Percentiles rank a stretch among this genome's conserved stretches.
phyloP scores from a whole-genome alignment of 2,797 vertebrate genomes.

The Eulemur coronatus region DNA sequence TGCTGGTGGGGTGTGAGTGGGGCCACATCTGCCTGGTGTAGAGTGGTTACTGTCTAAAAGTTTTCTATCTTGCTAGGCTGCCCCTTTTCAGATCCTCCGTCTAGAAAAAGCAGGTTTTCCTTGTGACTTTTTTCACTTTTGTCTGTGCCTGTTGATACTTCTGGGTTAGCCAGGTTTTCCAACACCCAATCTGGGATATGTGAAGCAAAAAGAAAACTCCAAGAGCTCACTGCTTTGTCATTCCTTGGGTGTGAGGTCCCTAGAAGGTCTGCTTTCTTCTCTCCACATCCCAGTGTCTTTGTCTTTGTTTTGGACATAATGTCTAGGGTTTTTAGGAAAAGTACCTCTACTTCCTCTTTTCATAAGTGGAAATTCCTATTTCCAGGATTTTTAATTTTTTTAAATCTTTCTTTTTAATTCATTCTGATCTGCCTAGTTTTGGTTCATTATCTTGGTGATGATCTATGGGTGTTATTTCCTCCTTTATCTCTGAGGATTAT shows the following conservation, averaged over 20 bases:
- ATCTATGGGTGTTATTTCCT: neutral
- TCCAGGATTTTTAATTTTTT: neutral
- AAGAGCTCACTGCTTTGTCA: neutral
- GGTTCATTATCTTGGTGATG: neutral
- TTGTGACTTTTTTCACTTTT: neutral
- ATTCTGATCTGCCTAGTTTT: neutral
- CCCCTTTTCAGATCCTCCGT: neutral
- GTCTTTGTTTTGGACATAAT: neutral
- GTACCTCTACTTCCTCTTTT: neutral
- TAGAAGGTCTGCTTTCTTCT: neutral
- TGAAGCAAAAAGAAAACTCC: neutral
- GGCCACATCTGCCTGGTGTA: accelerated
- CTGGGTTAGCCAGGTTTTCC: neutral
- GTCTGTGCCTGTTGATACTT: neutral
- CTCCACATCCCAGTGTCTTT: neutral
- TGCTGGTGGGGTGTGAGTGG: neutral
- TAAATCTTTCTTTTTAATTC: neutral
- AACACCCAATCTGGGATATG: too few species aligned
- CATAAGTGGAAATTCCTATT: neutral
- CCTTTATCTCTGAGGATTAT: neutral
- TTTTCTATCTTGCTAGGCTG: neutral
- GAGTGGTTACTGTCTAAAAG: neutral
- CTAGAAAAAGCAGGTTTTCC: neutral
- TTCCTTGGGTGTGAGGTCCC: neutral
- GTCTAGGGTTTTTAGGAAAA: neutral